Base-by-base conservation (phyloP, 2,888 invertebrate species). In the Myopa tessellatipennis region DNA sequence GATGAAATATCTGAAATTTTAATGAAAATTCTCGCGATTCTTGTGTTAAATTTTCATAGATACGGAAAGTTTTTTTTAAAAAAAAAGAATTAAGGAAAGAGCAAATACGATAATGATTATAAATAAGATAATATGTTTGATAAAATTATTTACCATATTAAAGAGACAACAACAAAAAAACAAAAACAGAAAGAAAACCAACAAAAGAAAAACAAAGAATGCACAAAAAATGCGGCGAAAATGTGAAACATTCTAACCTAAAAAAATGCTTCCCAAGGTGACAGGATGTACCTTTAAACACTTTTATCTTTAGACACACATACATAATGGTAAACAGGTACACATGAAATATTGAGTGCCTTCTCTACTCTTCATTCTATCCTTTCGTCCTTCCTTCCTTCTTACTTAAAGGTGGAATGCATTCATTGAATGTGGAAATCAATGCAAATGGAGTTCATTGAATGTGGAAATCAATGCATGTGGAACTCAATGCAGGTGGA, bases 71-170 rank as follows among this genome's bases (percentile, higher is more conserved):
- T 86, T 83, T 86, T 86, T 84, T 81, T 80, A 82, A 82, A 82
- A 79, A 77, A 67, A 50, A 50, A 50, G 14, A 8, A 26, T 82
- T 82, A 82, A 79, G 74, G 45, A 16, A n/a, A 55, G 18, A 81
- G 77, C 78, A 68, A 68, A 81, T 80, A 86, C 85, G 87, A 86
- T 86, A 86, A 85, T 86, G 85, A 85, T 85, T 85, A 86, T 85
- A 86, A 86, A 85, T 84, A 84, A 88, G 89, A 88, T 88, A 88
- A 88, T 88, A 85, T 85, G 86, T 85, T 87, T 88, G 89, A 88
- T 88, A 89, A 88, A 86, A 85, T 84, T 89, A 87, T 88, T 88
- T 88, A 88, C 87, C 87, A 86, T 87, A 86, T 84, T 79, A 76
- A 63, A 74, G 72, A 58, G 63, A 77, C 26, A 26, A 26, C 26